Evolutionary conservation across 2,113 vertebrate genomes (phyloP).

Genomic region (Corythornis madagascariensis): DNA sequence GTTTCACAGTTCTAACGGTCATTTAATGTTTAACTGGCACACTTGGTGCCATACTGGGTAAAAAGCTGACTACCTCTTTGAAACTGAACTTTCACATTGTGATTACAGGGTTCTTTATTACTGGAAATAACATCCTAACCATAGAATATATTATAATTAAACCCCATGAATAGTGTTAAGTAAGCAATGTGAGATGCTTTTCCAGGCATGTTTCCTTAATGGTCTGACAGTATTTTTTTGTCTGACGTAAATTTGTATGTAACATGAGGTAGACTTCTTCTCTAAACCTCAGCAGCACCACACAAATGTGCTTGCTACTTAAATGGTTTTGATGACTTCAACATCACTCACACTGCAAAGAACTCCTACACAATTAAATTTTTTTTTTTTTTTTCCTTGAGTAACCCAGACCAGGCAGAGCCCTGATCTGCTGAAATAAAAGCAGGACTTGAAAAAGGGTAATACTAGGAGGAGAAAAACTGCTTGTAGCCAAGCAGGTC

Average conservation of each 20-base stretch:
- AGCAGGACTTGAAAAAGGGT: fast-evolving
- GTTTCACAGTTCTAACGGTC: not conserved
- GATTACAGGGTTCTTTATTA: not conserved
- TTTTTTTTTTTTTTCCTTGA: not conserved
- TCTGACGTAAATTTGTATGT: not conserved
- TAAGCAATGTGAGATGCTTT: not conserved
- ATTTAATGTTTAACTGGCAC: not conserved
- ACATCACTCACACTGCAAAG: not conserved
- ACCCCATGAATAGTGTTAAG: not conserved
- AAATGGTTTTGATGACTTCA: not conserved
- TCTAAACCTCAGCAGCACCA: not conserved
- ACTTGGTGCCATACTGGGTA: not conserved
- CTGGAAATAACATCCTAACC: not conserved
- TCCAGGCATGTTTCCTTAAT: not conserved
- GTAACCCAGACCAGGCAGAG: not conserved
- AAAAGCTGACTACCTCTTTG: not conserved
- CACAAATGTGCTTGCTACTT: not conserved
- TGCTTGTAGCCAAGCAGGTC: not conserved
- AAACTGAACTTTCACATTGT: not conserved
- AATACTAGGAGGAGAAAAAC: not conserved
- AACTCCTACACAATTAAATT: not conserved
- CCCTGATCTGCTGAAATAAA: not conserved
- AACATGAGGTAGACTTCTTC: not conserved
- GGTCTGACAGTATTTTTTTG: not conserved
- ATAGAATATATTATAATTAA: not conserved